phyloP scores from a whole-genome alignment of 2,888 invertebrate species.

The Laspeyria flexula region DNA sequence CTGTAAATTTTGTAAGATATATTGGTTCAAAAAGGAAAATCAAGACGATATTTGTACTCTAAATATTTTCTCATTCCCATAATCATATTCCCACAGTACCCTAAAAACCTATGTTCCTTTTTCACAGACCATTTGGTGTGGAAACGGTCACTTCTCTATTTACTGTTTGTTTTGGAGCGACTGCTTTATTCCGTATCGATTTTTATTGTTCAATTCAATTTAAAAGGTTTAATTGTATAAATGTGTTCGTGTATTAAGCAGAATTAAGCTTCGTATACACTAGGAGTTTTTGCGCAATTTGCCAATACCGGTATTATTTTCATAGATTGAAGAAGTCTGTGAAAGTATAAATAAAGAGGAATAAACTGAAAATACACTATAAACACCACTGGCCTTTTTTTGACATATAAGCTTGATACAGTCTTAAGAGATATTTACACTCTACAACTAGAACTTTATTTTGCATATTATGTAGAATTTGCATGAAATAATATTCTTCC shows the following conservation, averaged over 20 bases:
- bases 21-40: not conserved
- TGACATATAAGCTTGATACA: no score
- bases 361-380: no score
- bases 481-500: no score
- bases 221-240: constrained; percentile 49
- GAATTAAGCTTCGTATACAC: constrained; percentile 1
- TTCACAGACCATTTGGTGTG: constrained; percentile 71
- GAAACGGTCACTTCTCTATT: constrained; percentile 64
- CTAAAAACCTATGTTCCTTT: constrained; percentile 61
- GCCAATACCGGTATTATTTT: not conserved
- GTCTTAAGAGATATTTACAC: no score
- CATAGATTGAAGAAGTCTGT: not conserved
- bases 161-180: constrained; percentile 61
- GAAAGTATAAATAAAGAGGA: no score
- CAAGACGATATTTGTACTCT: not conserved
- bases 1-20: no score
- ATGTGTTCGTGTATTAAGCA: constrained; percentile 12
- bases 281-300: not conserved
- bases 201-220: constrained; percentile 66
- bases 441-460: no score
- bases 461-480: no score
- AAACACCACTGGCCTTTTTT: no score
- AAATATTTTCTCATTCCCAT: not conserved
- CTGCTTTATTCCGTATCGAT: constrained; percentile 54
- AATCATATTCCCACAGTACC: constrained; percentile 29